Conservation (phyloP, 2,888 invertebrate species). For the Zygogramma bicolorata region DNA sequence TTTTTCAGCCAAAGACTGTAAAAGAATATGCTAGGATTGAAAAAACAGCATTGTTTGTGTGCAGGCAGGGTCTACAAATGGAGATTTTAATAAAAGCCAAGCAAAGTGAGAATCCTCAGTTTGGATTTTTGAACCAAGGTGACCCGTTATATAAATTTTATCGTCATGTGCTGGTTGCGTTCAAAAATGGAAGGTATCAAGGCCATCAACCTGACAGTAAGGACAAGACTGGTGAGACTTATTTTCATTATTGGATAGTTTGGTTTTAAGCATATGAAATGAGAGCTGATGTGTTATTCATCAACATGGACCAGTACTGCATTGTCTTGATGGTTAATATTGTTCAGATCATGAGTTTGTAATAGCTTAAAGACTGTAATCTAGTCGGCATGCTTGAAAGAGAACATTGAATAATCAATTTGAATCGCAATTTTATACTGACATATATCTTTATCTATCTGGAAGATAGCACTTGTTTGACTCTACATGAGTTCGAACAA, state of each 20-base stretch:
- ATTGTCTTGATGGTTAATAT: no score
- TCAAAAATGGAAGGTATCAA: conserved; percentile 76
- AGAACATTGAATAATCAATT: no score
- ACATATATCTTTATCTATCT: no score
- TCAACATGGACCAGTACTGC: no score
- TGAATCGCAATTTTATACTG: no score
- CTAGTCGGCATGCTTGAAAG: no score
- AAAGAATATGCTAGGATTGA: conserved; percentile 85
- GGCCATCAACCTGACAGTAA: conserved; percentile 67
- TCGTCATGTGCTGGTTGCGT: conserved; percentile 78
- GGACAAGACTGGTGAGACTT: conserved; percentile 61
- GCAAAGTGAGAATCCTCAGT: conserved; percentile 93
- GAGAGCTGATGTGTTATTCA: no score
- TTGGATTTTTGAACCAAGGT: conserved; percentile 91
- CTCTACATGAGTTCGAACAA: no score
- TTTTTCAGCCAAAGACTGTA: neutral
- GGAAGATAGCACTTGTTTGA: no score
- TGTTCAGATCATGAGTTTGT: no score
- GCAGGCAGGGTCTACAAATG: conserved; percentile 95
- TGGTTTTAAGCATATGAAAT: neutral
- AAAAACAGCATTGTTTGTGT: conserved; percentile 91
- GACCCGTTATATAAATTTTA: conserved; percentile 90
- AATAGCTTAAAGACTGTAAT: no score
- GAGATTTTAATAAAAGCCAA: conserved; percentile 98
- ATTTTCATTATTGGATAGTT: conserved; percentile 28